Base-by-base conservation (phyloP, 2,888 invertebrate genomes). In the Tyria jacobaeae region DNA sequence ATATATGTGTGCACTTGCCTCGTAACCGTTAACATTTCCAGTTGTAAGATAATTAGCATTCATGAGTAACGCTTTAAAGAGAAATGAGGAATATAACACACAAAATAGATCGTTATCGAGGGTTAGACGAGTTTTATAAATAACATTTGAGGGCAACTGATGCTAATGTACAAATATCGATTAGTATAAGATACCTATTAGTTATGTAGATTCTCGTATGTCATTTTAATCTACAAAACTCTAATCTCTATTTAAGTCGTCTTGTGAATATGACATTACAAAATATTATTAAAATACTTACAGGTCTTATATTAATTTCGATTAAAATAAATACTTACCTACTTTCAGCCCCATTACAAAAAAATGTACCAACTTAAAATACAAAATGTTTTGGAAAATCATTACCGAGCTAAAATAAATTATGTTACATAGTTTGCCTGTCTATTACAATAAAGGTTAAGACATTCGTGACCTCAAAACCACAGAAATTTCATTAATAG, bases 11-110 rank as follows among this genome's bases (percentile, higher is more conserved):
- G 44, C 34, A 31, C 64, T 41, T 39, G 35, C 53, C 21, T 39
- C 48, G 63, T 77, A 76, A 76, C 77, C 68, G 74, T 72, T 72
- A 73, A 65, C 53, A 54, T 39, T 51, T 44, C 51, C 31, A 48
- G 52, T 47, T 64, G 60, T 64, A 61, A 25, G 21, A 62, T n/a
- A 61, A 62, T 71, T 73, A 69, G 61, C 68, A 73, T 41, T 49
- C 53, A 58, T 66, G 72, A 69, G 50, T 69, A 64, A 67, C 50
- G n/a, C 56, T 61, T 59, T 50, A 49, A n/a, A 57, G 52, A 75
- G 64, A 61, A 71, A 59, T 64, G 25, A 35, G 15, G 14, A 3
- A 25, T 37, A 17, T 44, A 9, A 7, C n/a, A 17, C 37, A 17
- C 17, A 27, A 57, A 25, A 27, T 37, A 41, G 53, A 25, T 37